These are phyloP conservation scores for Troides oblongomaculatus DNA, from an alignment of 2,888 invertebrate species.

Conservation along the genomic window DNA sequence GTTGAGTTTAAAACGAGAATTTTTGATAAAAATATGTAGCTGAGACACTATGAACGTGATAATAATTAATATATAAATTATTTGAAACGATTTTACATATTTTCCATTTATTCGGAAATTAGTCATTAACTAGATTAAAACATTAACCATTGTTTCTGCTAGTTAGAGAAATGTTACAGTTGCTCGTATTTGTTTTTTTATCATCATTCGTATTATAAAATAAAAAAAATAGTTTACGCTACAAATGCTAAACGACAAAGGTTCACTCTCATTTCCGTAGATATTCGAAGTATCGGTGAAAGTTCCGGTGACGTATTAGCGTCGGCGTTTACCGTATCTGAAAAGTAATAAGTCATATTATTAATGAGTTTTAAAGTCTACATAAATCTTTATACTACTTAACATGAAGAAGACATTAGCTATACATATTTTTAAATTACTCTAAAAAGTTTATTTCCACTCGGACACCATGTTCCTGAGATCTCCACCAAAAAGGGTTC, in stretches of 20 bases:
- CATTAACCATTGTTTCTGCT: no score
- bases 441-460: no score
- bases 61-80: neutral
- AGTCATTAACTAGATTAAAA: no score
- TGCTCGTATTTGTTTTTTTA: neutral
- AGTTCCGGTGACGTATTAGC: neutral
- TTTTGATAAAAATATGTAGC: neutral
- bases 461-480: no score
- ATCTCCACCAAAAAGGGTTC: no score
- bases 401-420: no score
- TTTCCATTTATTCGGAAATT: no score
- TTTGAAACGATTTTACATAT: neutral
- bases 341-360: neutral
- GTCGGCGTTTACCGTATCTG: slow-evolving; percentile 26
- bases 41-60: neutral
- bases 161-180: neutral
- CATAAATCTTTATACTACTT: neutral
- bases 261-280: slow-evolving; percentile 18
- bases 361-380: neutral
- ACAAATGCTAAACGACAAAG: slow-evolving; percentile 20
- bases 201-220: neutral
- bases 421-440: no score
- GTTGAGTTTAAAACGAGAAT: neutral
- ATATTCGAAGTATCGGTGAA: neutral
- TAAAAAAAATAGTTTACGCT: neutral